Percentiles rank a stretch among this genome's conserved stretches.
Conservation (phyloP, 2,113 vertebrate genomes). For the Pomatorhinus ruficollis region DNA sequence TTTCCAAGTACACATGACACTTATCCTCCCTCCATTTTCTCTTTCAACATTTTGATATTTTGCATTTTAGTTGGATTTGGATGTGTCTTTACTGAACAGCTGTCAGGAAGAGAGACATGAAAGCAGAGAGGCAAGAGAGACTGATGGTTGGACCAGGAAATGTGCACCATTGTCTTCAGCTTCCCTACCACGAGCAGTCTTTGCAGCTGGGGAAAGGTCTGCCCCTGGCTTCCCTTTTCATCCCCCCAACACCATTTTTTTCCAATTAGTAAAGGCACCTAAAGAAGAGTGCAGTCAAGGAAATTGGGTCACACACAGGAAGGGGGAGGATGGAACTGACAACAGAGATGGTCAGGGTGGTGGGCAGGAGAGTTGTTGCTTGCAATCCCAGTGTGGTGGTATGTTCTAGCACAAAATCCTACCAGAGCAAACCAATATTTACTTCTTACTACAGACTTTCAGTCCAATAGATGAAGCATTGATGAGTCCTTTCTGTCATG, state of each 20-base stretch:
- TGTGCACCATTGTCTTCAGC: not conserved
- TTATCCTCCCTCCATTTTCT: not conserved
- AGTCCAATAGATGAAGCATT: not conserved
- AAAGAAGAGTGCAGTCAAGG: not conserved
- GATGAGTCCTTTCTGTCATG: not conserved
- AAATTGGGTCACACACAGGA: not conserved
- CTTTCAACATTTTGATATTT: not conserved
- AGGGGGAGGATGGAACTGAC: fast-evolving
- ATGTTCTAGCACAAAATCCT: not conserved
- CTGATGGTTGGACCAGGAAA: not conserved
- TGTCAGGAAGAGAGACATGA: not conserved
- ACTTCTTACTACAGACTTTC: not conserved
- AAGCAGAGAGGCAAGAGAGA: not conserved
- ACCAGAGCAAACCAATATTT: not conserved
- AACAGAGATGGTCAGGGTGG: not conserved
- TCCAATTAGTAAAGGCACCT: not conserved
- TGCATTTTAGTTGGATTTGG: not conserved
- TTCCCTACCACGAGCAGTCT: fast-evolving
- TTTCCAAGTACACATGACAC: not conserved
- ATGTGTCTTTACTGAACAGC: not conserved
- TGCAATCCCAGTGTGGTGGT: not conserved
- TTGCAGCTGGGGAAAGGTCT: not conserved
- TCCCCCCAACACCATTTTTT: not conserved
- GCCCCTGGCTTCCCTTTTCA: not conserved
- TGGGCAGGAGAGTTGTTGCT: not conserved